Base-by-base conservation (phyloP, 2,797 vertebrate genomes). In the Micropoecilia bifurca region DNA sequence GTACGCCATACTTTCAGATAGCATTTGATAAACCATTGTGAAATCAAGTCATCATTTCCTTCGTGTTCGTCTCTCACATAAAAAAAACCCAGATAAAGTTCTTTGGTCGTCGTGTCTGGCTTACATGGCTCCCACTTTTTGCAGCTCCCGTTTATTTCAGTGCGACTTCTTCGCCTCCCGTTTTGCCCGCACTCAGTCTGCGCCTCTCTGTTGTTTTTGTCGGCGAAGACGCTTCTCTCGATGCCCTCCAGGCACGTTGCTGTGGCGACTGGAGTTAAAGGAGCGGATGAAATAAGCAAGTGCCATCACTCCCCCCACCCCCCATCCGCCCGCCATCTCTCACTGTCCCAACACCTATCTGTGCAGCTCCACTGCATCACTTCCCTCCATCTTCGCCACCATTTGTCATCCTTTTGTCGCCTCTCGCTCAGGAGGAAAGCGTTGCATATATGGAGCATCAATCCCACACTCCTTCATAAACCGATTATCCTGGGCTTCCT, bases 191-290 rank as follows among this genome's bases (percentile, higher is more conserved):
- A 61, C 85, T 89, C 87, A 77, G 83, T 87, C 83, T 48, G 80
- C 76, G 78, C 86, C 73, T 79, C 86, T 89, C 85, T 91, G 89
- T 92, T 92, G 91, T 94, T 94, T 93, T 92, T 93, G 88, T 90
- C 89, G 86, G 86, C 74, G 88, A 94, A 91, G 92, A 91, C 84
- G 88, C 90, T 92, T 94, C 92, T 94, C 92, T 81, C 75, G 92
- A 88, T 90, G 87, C 92, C 94, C 93, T 90, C 85, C 85, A 89
- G 95, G 92, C 92, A 95, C 84, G 94, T 95, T 95, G 94, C 94
- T 91, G 89, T 94, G 94, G 95, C 75, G 93, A 95, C 93, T 87
- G 87, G 88, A 93, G 93, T 91, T 90, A 92, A 93, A 71, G 78
- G 91, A 89, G 90, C 12, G 85, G 86, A 92, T 93, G 90, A 93